Evolutionary conservation across 1,140 invertebrate species (phyloP).

Genomic region (Neodiprion virginianus): DNA sequence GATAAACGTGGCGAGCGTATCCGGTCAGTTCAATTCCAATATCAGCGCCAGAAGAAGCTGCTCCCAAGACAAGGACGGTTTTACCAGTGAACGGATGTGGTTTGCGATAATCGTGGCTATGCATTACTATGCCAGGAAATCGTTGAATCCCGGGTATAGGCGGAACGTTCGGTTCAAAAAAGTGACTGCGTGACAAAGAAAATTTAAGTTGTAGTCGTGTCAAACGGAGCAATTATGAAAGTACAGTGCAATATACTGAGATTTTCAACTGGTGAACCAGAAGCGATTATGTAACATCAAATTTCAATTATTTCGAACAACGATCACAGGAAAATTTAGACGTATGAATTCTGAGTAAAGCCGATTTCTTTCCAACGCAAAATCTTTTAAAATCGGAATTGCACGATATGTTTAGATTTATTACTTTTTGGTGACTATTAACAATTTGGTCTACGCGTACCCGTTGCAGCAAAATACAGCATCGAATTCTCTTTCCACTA

Average conservation of each 20-base stretch:
- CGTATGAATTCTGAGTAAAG: too few species aligned
- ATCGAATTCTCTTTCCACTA: constrained; percentile 59
- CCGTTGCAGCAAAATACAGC: constrained; percentile 73
- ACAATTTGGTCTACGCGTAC: constrained; percentile 43
- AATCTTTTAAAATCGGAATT: too few species aligned
- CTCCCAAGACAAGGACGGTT: constrained; percentile 72
- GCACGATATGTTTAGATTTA: too few species aligned
- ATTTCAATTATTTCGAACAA: too few species aligned
- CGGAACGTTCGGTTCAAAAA: constrained; percentile 68
- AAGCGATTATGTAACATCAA: too few species aligned
- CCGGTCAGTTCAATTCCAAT: constrained; percentile 67
- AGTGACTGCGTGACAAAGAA: constrained; percentile 64
- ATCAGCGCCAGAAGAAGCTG: constrained; percentile 73
- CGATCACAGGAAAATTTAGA: too few species aligned
- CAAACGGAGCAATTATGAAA: not conserved
- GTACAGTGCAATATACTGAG: too few species aligned
- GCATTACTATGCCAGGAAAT: constrained; percentile 69
- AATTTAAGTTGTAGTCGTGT: constrained; percentile 9
- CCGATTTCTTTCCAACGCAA: too few species aligned
- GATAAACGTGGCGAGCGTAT: constrained; percentile 58
- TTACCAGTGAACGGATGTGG: constrained; percentile 64
- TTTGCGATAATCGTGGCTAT: constrained; percentile 74
- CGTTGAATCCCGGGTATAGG: constrained; percentile 62
- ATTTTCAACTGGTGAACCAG: too few species aligned
- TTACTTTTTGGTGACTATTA: too few species aligned